Conservation (phyloP, 1,140 invertebrate species). For the Muscidifurax raptorellus region DNA sequence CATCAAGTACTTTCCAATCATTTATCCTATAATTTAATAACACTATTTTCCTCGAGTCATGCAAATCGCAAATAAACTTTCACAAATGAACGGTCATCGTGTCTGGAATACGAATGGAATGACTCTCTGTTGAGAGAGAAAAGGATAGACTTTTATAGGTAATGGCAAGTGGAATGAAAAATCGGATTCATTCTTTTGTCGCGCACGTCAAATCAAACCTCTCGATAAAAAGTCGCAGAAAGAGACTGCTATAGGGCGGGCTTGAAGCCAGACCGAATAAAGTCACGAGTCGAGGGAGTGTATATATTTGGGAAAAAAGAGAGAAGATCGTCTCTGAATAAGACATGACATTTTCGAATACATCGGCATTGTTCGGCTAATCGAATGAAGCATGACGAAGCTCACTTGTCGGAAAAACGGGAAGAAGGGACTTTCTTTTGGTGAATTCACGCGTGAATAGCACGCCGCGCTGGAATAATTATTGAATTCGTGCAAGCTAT, state of each 20-base stretch:
- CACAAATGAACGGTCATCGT: constrained; percentile 3
- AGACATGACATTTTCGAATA: constrained; percentile 12
- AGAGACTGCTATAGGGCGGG: neutral
- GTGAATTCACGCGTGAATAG: too few relatives aligned
- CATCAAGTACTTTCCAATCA: neutral
- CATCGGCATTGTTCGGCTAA: neutral
- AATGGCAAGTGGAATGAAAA: constrained; percentile 14
- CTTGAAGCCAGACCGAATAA: neutral
- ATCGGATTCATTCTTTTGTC: constrained; percentile 22
- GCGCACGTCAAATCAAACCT: neutral
- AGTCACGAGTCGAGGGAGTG: neutral
- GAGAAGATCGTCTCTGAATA: neutral
- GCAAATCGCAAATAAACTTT: constrained; percentile 3
- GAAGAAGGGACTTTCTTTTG: neutral
- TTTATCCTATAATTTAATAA: neutral
- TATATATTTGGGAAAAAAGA: neutral
- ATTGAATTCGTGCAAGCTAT: too few relatives aligned
- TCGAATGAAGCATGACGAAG: constrained; percentile 2
- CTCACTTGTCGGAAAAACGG: neutral
- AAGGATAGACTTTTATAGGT: neutral
- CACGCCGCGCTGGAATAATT: too few relatives aligned
- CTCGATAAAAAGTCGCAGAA: constrained; percentile 1
- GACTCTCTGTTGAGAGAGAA: neutral
- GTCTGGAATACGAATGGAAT: neutral
- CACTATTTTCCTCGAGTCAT: neutral